phyloP scores from a whole-genome alignment of 2,888 invertebrate genomes.

The Cerceris ruficornis region DNA sequence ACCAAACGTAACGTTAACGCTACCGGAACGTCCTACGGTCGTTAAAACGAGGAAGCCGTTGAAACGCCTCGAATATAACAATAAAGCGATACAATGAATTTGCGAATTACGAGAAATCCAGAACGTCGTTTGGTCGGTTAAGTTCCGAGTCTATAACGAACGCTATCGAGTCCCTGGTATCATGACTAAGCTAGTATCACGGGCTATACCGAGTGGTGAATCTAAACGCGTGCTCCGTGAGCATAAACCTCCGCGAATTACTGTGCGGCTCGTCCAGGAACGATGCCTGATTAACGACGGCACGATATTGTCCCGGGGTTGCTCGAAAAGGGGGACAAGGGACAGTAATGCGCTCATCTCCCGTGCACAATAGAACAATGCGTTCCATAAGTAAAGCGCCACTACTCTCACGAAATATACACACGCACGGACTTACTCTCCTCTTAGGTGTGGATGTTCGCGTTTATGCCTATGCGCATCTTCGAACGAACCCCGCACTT shows the following conservation, averaged over 20 bases:
- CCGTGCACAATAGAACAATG: slow-evolving; percentile 71
- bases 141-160: slow-evolving; percentile 45
- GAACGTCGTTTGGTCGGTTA: slow-evolving; percentile 37
- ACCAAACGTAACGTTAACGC: too few species aligned
- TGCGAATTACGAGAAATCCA: slow-evolving; percentile 9
- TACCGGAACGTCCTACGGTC: too few species aligned
- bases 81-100: slow-evolving; percentile 6
- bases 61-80: neutral
- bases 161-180: slow-evolving; percentile 56
- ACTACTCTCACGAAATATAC: slow-evolving; percentile 65
- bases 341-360: slow-evolving; percentile 73
- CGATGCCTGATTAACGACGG: slow-evolving; percentile 71
- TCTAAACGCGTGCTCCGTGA: slow-evolving; percentile 59
- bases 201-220: slow-evolving; percentile 31
- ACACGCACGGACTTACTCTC: slow-evolving; percentile 18
- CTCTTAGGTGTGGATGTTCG: neutral
- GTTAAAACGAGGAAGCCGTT: neutral
- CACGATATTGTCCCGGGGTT: slow-evolving; percentile 70
- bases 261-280: slow-evolving; percentile 69
- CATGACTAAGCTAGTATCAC: slow-evolving; percentile 51
- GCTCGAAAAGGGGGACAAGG: slow-evolving; percentile 71
- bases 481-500: slow-evolving; percentile 51
- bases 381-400: slow-evolving; percentile 72
- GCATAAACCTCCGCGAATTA: slow-evolving; percentile 67
- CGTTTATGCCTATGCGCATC: slow-evolving; percentile 18